Percentiles rank a stretch among this genome's conserved stretches.
phyloP scores from a whole-genome alignment of 2,888 invertebrate species.

The Lampropteryx suffumata region DNA sequence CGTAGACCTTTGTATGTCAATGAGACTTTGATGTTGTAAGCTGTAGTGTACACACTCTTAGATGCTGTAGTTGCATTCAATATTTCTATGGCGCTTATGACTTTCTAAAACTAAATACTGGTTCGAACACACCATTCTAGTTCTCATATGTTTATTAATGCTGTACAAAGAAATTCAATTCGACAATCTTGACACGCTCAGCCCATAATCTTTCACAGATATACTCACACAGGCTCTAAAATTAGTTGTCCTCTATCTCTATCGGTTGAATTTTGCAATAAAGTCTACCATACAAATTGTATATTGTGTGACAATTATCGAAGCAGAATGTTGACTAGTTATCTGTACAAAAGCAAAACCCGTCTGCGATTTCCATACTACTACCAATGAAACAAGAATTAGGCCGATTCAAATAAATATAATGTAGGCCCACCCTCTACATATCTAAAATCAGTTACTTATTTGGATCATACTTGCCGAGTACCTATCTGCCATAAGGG shows the following conservation, averaged over 20 bases:
- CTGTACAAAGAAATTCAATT: slow-evolving; percentile 23
- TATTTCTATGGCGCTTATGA: too few species aligned
- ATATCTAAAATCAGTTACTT: too few species aligned
- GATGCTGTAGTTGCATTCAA: too few species aligned
- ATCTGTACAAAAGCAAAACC: slow-evolving; percentile 52
- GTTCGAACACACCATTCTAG: neutral
- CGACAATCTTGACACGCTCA: slow-evolving; percentile 23
- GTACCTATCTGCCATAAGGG: too few species aligned
- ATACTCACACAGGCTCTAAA: slow-evolving; percentile 29
- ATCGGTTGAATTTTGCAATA: slow-evolving; percentile 32
- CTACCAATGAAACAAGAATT: slow-evolving; percentile 26
- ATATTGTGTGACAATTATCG: slow-evolving; percentile 55
- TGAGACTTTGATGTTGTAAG: slow-evolving; percentile 16
- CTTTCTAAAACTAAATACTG: neutral
- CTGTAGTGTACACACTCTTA: too few species aligned
- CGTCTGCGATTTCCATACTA: slow-evolving; percentile 38
- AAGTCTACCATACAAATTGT: slow-evolving; percentile 45
- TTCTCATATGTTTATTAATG: slow-evolving; percentile 9
- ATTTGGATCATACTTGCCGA: too few species aligned
- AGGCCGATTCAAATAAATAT: too few species aligned
- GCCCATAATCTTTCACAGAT: slow-evolving; percentile 23
- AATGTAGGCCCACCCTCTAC: too few species aligned
- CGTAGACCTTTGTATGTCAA: slow-evolving; percentile 19
- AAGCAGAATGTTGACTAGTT: slow-evolving; percentile 48
- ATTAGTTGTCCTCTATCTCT: slow-evolving; percentile 31